Evolutionary conservation across 2,797 vertebrate genomes (phyloP), one percentile per base, ranked within the genome.

Genomic region (Poeciliopsis gracilis): DNA sequence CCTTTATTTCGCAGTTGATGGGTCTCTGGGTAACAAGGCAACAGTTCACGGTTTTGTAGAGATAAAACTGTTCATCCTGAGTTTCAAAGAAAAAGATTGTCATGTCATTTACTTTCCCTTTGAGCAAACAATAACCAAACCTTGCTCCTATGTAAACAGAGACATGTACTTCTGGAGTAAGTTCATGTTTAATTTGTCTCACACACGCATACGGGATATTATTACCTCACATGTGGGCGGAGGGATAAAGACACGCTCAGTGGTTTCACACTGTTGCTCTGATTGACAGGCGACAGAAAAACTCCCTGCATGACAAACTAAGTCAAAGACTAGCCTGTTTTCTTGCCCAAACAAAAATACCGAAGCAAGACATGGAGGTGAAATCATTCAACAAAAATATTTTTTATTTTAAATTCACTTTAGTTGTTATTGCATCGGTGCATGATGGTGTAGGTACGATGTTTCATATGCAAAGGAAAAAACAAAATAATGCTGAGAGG

Each of bases 31-130:
- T 77, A 83, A 78, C 75, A 36, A 80, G 33, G 15, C 25, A 80
- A 10, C n/a, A 76, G 79, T 83, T 86, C 61, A 74, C 51, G 47
- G 41, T 79, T 86, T 82, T 80, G 63, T 38, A 59, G 77, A 81
- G 73, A 73, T 46, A 71, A 73, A 83, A 72, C 41, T 87, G 82
- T 76, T 71, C 7, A 63, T 51, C 7, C 16, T 61, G 51, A 46
- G 25, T 13, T n/a, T 28, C 5, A 55, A 15, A 78, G 72, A 88
- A 41, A 23, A 12, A 73, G 28, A 46, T 30, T 2, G 18, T 47
- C 61, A 49, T 38, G 20, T 38, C 25, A 72, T 75, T 72, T 28
- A 57, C 46, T 55, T 8, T 38, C 0, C 41, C 71, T 82, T 43
- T 59, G 55, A 61, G 49, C 63, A 57, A 45, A 73, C 55, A 71